A percentile compares a stretch with the other conserved stretches of the same genome.
Conservation (phyloP, 2,797 vertebrate genomes). For the Alca torda region DNA sequence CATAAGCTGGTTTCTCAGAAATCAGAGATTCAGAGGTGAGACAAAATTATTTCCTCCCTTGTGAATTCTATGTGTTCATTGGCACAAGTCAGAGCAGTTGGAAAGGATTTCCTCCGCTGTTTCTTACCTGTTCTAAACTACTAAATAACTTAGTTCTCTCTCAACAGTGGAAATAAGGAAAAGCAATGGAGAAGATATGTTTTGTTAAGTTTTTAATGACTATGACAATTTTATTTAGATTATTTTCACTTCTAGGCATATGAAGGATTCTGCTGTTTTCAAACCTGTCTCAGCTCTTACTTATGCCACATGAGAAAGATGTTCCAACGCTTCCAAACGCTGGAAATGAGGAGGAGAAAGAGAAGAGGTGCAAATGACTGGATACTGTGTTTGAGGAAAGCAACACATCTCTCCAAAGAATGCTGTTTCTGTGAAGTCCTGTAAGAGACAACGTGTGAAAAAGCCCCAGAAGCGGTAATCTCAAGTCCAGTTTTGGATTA, state of each 20-base stretch:
- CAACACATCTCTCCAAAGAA: neutral
- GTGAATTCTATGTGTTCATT: neutral
- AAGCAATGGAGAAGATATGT: neutral
- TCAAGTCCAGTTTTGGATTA: neutral
- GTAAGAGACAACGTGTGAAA: conserved; percentile 6
- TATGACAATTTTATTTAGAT: neutral
- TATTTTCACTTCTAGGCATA: neutral
- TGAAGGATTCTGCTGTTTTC: neutral
- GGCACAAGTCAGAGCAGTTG: neutral
- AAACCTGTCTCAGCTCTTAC: neutral
- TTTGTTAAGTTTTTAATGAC: neutral
- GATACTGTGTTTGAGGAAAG: neutral
- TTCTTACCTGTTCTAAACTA: neutral
- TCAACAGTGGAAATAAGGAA: neutral
- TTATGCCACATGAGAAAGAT: neutral
- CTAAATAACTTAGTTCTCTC: neutral
- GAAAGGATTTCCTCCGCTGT: neutral
- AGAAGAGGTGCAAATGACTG: neutral
- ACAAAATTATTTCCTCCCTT: neutral
- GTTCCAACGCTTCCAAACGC: neutral
- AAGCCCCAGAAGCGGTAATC: neutral
- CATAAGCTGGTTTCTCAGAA: neutral
- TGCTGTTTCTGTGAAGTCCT: neutral
- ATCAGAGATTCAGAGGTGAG: neutral
- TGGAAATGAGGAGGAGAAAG: neutral